Conservation (phyloP, 1,140 invertebrate species). For the Ooceraea biroi region DNA sequence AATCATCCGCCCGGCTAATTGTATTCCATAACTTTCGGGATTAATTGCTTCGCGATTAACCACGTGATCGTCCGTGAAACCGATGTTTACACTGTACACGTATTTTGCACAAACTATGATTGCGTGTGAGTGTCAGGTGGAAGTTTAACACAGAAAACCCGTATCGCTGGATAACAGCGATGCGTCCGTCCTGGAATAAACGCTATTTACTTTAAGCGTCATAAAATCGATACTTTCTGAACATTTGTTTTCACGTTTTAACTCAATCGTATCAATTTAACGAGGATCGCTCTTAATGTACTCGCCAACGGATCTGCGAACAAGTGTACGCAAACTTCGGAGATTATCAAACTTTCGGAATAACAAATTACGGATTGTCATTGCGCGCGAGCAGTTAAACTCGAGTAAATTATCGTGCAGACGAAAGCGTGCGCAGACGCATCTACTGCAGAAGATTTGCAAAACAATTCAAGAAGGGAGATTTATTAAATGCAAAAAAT, state of each 20-base stretch:
- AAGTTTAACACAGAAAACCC: neutral
- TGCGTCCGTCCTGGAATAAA: neutral
- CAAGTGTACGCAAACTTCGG: neutral
- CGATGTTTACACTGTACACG: slow-evolving; percentile 24
- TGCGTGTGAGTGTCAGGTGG: neutral
- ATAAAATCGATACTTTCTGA: neutral
- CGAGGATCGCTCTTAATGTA: neutral
- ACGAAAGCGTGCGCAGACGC: neutral
- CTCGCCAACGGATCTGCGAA: neutral
- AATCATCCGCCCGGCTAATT: slow-evolving; percentile 14
- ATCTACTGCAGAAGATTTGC: neutral
- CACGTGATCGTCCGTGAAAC: slow-evolving; percentile 33
- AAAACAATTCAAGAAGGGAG: neutral
- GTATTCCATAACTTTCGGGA: slow-evolving; percentile 38
- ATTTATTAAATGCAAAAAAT: neutral
- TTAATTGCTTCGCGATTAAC: slow-evolving; percentile 48
- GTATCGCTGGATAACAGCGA: too few species aligned
- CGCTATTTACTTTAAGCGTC: neutral
- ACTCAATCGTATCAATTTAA: neutral
- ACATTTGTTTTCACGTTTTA: neutral
- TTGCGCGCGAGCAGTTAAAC: neutral
- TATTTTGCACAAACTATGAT: slow-evolving; percentile 30
- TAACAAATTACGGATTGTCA: slow-evolving; percentile 15
- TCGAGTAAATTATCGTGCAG: neutral
- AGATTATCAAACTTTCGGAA: neutral